A percentile compares a stretch with the other conserved stretches of the same genome.
These are phyloP conservation scores for Amblyteles armatorius DNA, from an alignment of 2,888 invertebrate genomes.

Conservation along the genomic window DNA sequence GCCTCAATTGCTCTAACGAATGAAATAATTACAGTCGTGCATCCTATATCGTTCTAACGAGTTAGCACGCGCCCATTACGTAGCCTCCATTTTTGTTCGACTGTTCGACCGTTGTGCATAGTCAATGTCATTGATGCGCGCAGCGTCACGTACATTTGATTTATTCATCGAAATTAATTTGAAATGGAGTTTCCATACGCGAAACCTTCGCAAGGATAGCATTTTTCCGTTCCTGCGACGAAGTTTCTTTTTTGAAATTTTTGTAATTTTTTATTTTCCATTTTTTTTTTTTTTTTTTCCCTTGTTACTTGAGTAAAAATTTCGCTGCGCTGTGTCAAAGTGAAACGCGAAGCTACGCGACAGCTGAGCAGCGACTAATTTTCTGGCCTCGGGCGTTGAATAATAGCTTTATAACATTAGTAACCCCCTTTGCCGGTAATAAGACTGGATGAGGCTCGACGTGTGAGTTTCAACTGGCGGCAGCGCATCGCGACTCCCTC, in stretches of 20 bases:
- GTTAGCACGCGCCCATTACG: conserved; percentile 48
- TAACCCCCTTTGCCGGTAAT: conserved; percentile 9
- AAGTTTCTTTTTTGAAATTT: no score
- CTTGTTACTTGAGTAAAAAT: no score
- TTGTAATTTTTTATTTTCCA: no score
- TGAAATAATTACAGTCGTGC: conserved; percentile 43
- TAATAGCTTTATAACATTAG: conserved; percentile 19
- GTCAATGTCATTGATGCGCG: background rate
- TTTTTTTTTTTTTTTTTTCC: no score
- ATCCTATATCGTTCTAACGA: conserved; percentile 24
- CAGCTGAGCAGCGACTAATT: background rate
- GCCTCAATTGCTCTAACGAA: conserved; percentile 44
- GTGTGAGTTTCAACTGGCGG: conserved; percentile 6
- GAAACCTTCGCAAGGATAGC: no score
- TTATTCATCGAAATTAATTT: background rate
- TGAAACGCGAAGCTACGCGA: background rate
- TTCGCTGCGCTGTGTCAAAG: background rate
- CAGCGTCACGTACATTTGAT: background rate
- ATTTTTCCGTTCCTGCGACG: no score
- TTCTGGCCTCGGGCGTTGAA: conserved; percentile 26
- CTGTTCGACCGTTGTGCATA: conserved; percentile 8
- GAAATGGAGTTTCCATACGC: background rate
- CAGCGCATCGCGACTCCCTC: background rate
- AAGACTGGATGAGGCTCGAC: background rate
- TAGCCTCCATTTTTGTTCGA: conserved; percentile 8